phyloP scores from a whole-genome alignment of 2,113 vertebrate species.

The Albula glossodonta region DNA sequence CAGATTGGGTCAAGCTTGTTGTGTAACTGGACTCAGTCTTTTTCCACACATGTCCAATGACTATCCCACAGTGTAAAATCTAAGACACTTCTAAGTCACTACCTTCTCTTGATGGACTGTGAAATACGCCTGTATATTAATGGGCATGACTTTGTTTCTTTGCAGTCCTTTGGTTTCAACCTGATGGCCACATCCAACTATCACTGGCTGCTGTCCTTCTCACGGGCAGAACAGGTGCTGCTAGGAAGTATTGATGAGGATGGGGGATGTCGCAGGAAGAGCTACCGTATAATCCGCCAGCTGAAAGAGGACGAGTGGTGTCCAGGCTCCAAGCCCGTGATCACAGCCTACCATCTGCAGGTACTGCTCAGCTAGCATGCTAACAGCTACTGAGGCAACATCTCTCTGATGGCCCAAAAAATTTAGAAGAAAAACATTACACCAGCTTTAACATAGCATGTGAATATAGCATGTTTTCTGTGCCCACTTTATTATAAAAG shows the following conservation, averaged over 20 bases:
- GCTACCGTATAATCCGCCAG: conserved; percentile 74
- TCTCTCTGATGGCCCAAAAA: too few species aligned
- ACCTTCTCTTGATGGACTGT: too few species aligned
- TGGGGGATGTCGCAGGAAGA: conserved; percentile 76
- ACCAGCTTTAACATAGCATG: too few species aligned
- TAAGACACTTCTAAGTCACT: background rate
- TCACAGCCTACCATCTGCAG: conserved; percentile 81
- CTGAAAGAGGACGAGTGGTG: conserved; percentile 84
- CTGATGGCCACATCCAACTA: conserved; percentile 76
- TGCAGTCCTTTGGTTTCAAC: conserved; percentile 78
- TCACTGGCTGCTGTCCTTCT: conserved; percentile 82
- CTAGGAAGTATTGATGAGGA: conserved; percentile 79
- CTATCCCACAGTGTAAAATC: background rate
- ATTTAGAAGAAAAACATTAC: too few species aligned
- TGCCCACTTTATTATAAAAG: too few species aligned
- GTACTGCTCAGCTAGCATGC: conserved; percentile 46
- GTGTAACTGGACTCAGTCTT: background rate
- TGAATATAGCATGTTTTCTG: too few species aligned
- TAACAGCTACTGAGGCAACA: too few species aligned
- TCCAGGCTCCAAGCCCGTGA: conserved; percentile 70
- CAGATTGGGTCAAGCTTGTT: background rate
- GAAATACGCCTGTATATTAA: background rate
- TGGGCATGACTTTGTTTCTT: background rate
- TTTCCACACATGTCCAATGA: background rate
- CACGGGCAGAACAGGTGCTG: conserved; percentile 73